Conservation (phyloP, 2,797 vertebrate genomes). For the Nothura maculosa region DNA sequence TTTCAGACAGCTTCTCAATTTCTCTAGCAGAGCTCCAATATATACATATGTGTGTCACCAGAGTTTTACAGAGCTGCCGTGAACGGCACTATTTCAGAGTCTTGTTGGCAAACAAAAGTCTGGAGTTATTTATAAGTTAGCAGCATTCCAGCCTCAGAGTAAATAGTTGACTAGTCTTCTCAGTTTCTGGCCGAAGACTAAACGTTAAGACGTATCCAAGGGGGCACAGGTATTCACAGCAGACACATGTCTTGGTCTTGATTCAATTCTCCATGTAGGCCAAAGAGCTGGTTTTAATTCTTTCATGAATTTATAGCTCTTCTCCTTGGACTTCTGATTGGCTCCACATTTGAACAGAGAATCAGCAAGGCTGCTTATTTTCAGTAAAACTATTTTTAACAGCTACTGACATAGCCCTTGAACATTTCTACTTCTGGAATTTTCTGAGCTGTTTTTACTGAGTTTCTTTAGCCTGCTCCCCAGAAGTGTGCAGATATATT, state of each 20-base stretch:
- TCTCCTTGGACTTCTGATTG: not conserved
- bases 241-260: slow-evolving; percentile 11
- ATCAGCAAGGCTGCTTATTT: not conserved
- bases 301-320: slow-evolving; percentile 29
- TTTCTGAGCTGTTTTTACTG: not conserved
- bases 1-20: not conserved
- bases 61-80: not conserved
- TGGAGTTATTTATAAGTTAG: slow-evolving; percentile 33
- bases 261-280: slow-evolving; percentile 5
- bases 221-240: slow-evolving; percentile 8
- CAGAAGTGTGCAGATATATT: not conserved
- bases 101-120: not conserved
- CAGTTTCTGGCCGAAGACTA: slow-evolving; percentile 17
- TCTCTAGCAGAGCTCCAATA: not conserved
- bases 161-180: slow-evolving; percentile 23
- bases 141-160: not conserved
- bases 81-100: not conserved
- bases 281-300: slow-evolving; percentile 32
- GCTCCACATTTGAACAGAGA: not conserved
- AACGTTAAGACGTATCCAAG: not conserved
- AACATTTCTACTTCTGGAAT: not conserved
- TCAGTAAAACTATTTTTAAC: not conserved
- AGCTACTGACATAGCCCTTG: not conserved
- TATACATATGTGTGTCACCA: not conserved
- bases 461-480: not conserved